phyloP scores from a whole-genome alignment of 2,888 invertebrate species.

The Lithophane ornitopus region DNA sequence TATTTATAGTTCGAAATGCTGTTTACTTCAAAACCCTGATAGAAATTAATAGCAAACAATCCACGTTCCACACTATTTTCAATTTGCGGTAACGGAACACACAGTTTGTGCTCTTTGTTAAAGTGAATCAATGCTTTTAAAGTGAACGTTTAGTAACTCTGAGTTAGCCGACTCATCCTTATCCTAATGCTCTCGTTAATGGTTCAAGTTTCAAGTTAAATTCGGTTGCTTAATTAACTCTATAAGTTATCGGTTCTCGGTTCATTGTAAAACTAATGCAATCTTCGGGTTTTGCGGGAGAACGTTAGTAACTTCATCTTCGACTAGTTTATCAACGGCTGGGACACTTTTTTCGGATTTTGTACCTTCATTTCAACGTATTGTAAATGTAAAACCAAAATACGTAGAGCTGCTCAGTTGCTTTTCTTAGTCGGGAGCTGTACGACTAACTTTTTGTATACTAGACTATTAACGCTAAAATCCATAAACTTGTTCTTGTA shows the following conservation, averaged over 20 bases:
- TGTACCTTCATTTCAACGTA: neutral
- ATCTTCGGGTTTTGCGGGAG: conserved; percentile 38
- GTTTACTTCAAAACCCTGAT: conserved; percentile 45
- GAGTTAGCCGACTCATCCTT: conserved; percentile 59
- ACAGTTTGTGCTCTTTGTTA: conserved; percentile 41
- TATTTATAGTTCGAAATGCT: conserved; percentile 42
- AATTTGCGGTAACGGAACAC: conserved; percentile 45
- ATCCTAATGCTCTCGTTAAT: conserved; percentile 73
- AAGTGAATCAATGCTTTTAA: conserved; percentile 64
- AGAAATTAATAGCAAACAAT: conserved; percentile 56
- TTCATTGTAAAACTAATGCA: conserved; percentile 68
- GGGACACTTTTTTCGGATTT: neutral
- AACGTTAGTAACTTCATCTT: conserved; percentile 19
- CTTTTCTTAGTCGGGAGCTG: conserved; percentile 5
- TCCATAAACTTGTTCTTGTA: conserved; percentile 55
- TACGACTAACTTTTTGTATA: conserved; percentile 43
- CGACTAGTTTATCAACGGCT: conserved; percentile 5
- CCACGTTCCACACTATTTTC: conserved; percentile 41
- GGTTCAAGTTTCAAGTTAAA: conserved; percentile 73
- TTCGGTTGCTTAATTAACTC: conserved; percentile 73
- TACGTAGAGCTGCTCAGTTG: neutral
- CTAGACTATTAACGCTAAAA: conserved; percentile 56
- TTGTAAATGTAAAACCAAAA: conserved; percentile 1
- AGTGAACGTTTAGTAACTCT: conserved; percentile 61
- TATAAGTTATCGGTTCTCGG: conserved; percentile 66